Evolutionary conservation across 2,888 invertebrate species (phyloP).

Genomic region (Lasioglossum zephyrum): DNA sequence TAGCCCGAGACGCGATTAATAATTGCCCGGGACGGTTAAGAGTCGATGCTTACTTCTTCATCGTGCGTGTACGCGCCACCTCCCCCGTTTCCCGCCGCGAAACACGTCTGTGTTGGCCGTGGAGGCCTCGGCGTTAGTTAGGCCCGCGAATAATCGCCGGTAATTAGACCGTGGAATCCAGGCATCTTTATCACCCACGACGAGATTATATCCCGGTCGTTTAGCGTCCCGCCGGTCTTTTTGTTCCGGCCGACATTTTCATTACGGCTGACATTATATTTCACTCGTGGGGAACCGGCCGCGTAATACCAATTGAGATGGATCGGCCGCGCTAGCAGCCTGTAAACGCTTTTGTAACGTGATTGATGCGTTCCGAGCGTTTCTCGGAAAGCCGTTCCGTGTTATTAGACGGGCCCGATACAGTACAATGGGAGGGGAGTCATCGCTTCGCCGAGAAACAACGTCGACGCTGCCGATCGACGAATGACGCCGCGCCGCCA

Average conservation of each 20-base stretch:
- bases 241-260: constrained; percentile 47
- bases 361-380: constrained; percentile 44
- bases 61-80: constrained; percentile 60
- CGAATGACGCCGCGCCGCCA: not conserved
- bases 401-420: constrained; percentile 22
- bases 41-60: constrained; percentile 73
- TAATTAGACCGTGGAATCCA: constrained; percentile 72
- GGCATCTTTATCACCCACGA: constrained; percentile 61
- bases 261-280: constrained; percentile 55
- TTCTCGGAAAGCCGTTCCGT: constrained; percentile 20
- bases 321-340: constrained; percentile 36
- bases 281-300: constrained; percentile 42
- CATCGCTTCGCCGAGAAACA: not conserved
- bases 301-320: constrained; percentile 56
- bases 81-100: constrained; percentile 26
- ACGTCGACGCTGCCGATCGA: not conserved
- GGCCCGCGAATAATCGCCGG: constrained; percentile 58
- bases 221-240: constrained; percentile 41
- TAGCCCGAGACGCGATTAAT: constrained; percentile 74
- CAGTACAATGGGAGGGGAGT: not conserved
- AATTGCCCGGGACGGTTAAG: constrained; percentile 70
- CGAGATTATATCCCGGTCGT: constrained; percentile 50
- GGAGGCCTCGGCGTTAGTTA: constrained; percentile 29
- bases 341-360: constrained; percentile 39
- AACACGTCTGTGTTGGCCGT: not conserved